Percentiles rank a stretch among this genome's conserved stretches.
phyloP scores from a whole-genome alignment of 2,113 vertebrate genomes.

The Sceloporus tristichus region DNA sequence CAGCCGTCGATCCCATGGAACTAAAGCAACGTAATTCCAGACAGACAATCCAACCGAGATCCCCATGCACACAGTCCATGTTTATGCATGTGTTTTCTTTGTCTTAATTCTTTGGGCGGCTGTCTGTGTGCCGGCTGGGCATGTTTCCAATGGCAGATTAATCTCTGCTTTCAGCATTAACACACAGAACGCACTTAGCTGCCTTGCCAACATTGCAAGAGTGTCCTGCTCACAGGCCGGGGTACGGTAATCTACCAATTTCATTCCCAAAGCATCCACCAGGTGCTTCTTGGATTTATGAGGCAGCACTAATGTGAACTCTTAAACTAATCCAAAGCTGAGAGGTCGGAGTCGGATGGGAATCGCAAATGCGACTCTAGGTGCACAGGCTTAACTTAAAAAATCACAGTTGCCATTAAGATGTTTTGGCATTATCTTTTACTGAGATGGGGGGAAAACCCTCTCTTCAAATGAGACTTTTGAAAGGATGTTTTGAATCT shows the following conservation, averaged over 20 bases:
- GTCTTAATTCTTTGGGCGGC: background rate
- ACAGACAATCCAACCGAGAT: background rate
- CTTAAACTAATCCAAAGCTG: background rate
- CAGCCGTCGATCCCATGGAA: too few species aligned
- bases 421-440: constrained; percentile 37
- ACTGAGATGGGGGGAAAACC: constrained; percentile 53
- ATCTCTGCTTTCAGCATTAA: background rate
- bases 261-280: background rate
- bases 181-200: background rate
- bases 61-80: background rate
- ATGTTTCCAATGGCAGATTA: background rate
- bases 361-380: background rate
- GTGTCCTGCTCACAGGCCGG: background rate
- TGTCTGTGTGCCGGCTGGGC: background rate
- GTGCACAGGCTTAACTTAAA: background rate
- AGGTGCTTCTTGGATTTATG: constrained; percentile 14
- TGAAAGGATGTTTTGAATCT: constrained; percentile 60
- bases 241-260: background rate
- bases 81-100: background rate
- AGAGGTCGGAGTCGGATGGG: background rate
- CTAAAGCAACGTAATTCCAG: background rate
- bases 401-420: background rate
- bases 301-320: constrained; percentile 9
- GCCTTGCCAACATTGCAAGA: background rate
- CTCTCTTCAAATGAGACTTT: constrained; percentile 46